Percentiles rank a stretch among this genome's conserved stretches.
Conservation (phyloP, 2,888 invertebrate genomes). For the Pterostichus madidus region DNA sequence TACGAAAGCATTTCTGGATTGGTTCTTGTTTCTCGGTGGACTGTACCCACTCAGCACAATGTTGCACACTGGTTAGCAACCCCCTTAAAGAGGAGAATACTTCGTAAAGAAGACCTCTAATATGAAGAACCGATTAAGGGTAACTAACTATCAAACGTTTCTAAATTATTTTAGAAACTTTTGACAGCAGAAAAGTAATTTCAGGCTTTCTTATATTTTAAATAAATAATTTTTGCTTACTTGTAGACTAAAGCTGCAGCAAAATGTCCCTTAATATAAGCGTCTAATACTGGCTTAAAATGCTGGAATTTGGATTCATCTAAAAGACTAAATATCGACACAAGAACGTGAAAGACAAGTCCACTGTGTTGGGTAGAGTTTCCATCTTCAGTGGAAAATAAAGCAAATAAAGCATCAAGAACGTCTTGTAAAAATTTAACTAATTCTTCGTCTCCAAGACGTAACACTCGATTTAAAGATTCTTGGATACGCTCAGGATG, state of each 20-base stretch:
- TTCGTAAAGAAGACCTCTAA: slow-evolving; percentile 82
- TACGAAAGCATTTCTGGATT: slow-evolving; percentile 93
- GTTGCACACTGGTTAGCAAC: slow-evolving; percentile 89
- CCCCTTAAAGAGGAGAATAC: too few relatives aligned
- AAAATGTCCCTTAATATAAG: slow-evolving; percentile 96
- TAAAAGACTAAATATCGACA: slow-evolving; percentile 93
- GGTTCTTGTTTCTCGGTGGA: slow-evolving; percentile 93
- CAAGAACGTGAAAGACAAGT: slow-evolving; percentile 94
- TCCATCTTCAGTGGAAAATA: slow-evolving; percentile 96
- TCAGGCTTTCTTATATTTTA: too few relatives aligned
- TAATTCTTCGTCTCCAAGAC: slow-evolving; percentile 92
- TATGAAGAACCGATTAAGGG: slow-evolving; percentile 64
- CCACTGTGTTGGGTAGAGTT: slow-evolving; percentile 94
- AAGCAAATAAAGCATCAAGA: slow-evolving; percentile 93
- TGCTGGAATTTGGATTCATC: slow-evolving; percentile 96
- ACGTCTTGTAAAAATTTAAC: slow-evolving; percentile 97
- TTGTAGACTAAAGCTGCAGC: slow-evolving; percentile 96
- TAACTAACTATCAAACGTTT: not conserved
- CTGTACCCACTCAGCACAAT: slow-evolving; percentile 92
- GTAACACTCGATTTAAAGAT: slow-evolving; percentile 88
- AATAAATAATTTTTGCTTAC: slow-evolving; percentile 80
- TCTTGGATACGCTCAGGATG: slow-evolving; percentile 93
- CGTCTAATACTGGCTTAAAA: slow-evolving; percentile 95
- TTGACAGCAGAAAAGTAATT: too few relatives aligned
- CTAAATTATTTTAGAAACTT: too few relatives aligned